Percentiles rank a stretch among this genome's conserved stretches.
Conservation (phyloP, 1,140 invertebrate species). For the Gryon sp. region DNA sequence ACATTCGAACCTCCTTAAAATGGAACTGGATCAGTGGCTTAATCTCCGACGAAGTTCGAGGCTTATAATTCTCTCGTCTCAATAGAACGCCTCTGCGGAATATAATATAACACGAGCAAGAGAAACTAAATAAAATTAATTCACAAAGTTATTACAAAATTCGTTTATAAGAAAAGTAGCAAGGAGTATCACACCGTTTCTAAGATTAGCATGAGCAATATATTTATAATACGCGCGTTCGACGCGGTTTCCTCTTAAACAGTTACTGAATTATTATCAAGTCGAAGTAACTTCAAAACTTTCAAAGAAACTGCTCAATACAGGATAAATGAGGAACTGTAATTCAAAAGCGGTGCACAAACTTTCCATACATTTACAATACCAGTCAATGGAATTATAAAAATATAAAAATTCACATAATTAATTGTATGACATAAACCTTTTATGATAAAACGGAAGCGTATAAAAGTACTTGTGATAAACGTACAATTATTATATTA, state of each 20-base stretch:
- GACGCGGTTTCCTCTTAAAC: slow-evolving; percentile 22
- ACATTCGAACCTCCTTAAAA: slow-evolving; percentile 43
- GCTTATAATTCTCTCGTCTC: slow-evolving; percentile 35
- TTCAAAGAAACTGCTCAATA: slow-evolving; percentile 5
- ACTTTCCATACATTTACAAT: no score
- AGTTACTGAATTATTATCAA: slow-evolving; percentile 21
- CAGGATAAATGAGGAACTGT: background rate
- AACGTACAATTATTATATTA: no score
- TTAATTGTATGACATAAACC: no score
- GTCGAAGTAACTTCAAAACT: slow-evolving; percentile 8
- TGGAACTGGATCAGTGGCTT: slow-evolving; percentile 47
- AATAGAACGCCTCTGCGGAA: slow-evolving; percentile 10
- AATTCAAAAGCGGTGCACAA: background rate
- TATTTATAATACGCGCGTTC: slow-evolving; percentile 12
- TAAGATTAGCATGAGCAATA: slow-evolving; percentile 14
- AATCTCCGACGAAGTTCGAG: slow-evolving; percentile 37
- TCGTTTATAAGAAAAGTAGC: slow-evolving; percentile 16
- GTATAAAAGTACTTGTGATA: no score
- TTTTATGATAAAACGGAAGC: no score
- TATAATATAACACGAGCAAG: background rate
- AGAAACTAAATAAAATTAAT: slow-evolving; percentile 32
- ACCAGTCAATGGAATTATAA: no score
- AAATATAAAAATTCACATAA: no score
- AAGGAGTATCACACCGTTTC: slow-evolving; percentile 4
- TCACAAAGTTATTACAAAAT: slow-evolving; percentile 17